Conservation (phyloP, 2,797 vertebrate species). For the Tokudaia muenninki region DNA sequence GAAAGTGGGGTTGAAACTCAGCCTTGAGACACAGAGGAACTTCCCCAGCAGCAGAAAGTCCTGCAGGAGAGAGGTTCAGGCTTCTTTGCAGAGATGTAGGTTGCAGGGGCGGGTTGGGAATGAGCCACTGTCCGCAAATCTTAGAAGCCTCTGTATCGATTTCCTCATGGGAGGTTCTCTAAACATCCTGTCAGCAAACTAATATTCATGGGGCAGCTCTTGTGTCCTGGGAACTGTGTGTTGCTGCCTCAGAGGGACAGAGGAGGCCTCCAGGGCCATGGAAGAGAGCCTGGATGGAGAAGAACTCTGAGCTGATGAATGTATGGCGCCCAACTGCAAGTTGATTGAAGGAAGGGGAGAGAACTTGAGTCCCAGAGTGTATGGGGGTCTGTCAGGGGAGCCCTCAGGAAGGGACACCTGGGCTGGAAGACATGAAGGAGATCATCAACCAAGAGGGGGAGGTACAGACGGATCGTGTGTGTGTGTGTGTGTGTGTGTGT, state of each 20-base stretch:
- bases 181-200: background rate
- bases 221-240: background rate
- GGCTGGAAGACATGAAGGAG: background rate
- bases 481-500: background rate
- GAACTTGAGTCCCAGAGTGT: background rate
- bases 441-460: background rate
- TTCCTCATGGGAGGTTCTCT: background rate
- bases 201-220: background rate
- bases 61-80: background rate
- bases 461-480: background rate
- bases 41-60: background rate
- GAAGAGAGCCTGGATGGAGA: background rate
- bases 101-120: background rate
- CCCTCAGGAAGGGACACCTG: background rate
- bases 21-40: background rate
- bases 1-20: background rate
- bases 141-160: background rate
- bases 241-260: background rate
- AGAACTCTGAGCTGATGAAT: rapidly evolving
- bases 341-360: background rate
- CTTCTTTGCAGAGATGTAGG: background rate
- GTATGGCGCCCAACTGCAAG: rapidly evolving
- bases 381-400: background rate
- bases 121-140: background rate
- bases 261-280: background rate